Base-by-base conservation (phyloP, 2,113 vertebrate species). In the Ahaetulla prasina region DNA sequence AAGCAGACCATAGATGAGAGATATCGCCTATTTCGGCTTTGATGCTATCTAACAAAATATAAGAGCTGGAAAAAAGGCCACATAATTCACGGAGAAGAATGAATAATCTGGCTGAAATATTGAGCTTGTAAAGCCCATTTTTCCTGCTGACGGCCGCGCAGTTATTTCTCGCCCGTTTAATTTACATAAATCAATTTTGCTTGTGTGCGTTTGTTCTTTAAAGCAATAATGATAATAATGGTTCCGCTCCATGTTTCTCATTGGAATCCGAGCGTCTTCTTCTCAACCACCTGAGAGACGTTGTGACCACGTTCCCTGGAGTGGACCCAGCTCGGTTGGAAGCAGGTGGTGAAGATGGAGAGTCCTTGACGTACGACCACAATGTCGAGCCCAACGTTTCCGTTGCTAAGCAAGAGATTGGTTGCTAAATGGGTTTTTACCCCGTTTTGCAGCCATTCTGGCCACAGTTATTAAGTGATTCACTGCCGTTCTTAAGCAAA, bases 21-120 rank as follows among this genome's bases (percentile, higher is more conserved):
- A 92, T 95, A 97, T 39, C 94, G 93, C 95, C 94, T 89, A 10
- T 94, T 92, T 68, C 94, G 94, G 93, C 95, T 96, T 97, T 96
- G 96, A 96, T 95, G 93, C 90, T 94, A 92, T 93, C 93, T 96
- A 96, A 96, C 96, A 96, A 60, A 60, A 96, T 96, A 93, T 94
- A 95, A 97, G 92, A 94, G 3, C 94, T 95, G 92, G 92, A 63
- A 80, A 35, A 80, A 53, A 89, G 91, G 92, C n/a, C 95, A 95
- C 95, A 95, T 94, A 93, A 89, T 93, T 97, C 94, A 92, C 88
- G 43, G 95, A 94, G 94, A 96, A 96, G 96, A 94, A 96, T 95
- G 96, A 95, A 95, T 96, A 96, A 96, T 96, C 74, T 8, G 23
- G 90, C 95, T 97, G 96, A 97, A 96, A 97, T 96, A 97, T 95